Base-by-base conservation (phyloP, 2,888 invertebrate species). In the Dinocampus coccinellae region DNA sequence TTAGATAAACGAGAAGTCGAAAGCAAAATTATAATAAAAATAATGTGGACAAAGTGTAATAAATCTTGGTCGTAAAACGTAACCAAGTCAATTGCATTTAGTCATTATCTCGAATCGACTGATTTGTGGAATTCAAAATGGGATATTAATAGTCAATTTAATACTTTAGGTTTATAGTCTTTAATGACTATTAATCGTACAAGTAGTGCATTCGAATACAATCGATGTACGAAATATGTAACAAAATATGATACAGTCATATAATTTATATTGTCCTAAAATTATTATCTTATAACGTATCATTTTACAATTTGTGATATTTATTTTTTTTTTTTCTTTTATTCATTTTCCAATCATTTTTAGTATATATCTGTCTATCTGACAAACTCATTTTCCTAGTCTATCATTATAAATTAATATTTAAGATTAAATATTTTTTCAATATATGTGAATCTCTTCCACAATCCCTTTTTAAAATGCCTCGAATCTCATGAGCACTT, bases 141-240 rank as follows among this genome's bases (percentile, higher is more conserved):
- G 82, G 81, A 85, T 85, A 83, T 84, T 80, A 80, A 86, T 86
- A 87, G 86, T 87, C 86, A 86, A 87, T 87, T 87, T 84, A 85
- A 82, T 80, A 82, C 77, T 82, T 80, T 82, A 81, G 80, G 77
- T 77, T 81, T 74, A 47, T 58, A 61, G 71, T 71, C 66, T 22
- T 77, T 79, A 76, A 80, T 78, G 79, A 80, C 78, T 76, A 79
- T 81, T 80, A 82, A 79, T 79, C 75, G 77, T 80, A 81, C 81
- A 75, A 60, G 29, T 55, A 47, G 73, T 64, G 65, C 52, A 66
- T 63, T 36, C 36, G 57, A 65, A 47, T 66, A 60, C 60, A 66
- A 71, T 73, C 47, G 70, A 73, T 75, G 76, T 75, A 68, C 72
- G 76, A 74, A 68, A 74, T 60, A 64, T 75, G 76, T 76, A 75